Base-by-base conservation (phyloP, 1,140 invertebrate genomes). In the Heterodera carotae region DNA sequence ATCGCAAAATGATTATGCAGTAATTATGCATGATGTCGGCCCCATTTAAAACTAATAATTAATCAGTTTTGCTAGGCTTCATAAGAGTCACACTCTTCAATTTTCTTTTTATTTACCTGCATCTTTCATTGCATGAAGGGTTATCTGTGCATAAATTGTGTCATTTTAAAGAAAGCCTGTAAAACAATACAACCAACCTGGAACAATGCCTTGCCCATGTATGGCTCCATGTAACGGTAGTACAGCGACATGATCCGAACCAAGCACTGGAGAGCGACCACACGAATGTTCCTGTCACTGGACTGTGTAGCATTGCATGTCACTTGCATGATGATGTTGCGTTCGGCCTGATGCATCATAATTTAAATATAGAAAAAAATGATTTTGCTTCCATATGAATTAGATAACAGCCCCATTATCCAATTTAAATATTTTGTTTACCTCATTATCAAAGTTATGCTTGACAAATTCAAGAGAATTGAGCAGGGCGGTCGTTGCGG, bases 201-300 rank as follows among this genome's bases (percentile, higher is more conserved):
- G 90, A 99, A 99, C n/a, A 99, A 89, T 48, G 97, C 97, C 86
- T 93, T 93, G 18, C 92, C 93, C 97, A 99, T 99, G 85, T 99
- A 99, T 27, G 93, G 92, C 88, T 99, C 96, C 97, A 99, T 99
- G 86, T 94, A 95, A 88, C 97, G 93, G 88, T 99, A 99, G 89
- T 99, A 99, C 0, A 99, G 90, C 0, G 95, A 95, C 91, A 99
- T 94, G 82, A 99, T 99, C 91, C 97, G 97, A 43, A 99, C 97
- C 83, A 99, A 90, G 90, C 96, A 99, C 88, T 99, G 96, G 62
- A 99, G 89, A 22, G 97, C 95, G 18, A 94, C 94, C 39, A 99
- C 96, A 90, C 93, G 83, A 5, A 96, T 93, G 88, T 94, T 92
- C 56, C 93, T 93, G 86, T 98, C 94, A 53, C 90, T 87, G 22